Evolutionary conservation across 30 jellyfish, hydroid and myxozoan genomes (phyloP).

Genomic region (Nemopilema nomurai): DNA sequence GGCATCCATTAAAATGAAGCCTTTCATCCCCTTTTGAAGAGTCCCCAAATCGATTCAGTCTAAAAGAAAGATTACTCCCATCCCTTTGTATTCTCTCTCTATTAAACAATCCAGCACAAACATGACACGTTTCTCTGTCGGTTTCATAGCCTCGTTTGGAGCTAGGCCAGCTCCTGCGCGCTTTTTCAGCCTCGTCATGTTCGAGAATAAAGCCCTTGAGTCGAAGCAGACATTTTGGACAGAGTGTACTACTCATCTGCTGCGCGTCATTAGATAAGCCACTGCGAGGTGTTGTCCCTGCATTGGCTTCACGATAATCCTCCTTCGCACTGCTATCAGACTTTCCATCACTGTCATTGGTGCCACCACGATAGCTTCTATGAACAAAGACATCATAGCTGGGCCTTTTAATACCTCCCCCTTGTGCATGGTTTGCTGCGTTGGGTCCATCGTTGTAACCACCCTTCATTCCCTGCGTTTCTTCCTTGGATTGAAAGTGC

Average conservation of each 20-base stretch:
- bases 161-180: conserved; percentile 39
- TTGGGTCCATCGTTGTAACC: no score
- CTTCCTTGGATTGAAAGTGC: not conserved
- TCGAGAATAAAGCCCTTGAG: not conserved
- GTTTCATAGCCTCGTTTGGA: conserved; percentile 1
- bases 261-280: not conserved
- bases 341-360: not conserved
- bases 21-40: not conserved
- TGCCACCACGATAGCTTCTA: not conserved
- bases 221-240: not conserved
- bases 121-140: not conserved
- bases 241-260: not conserved
- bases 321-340: not conserved
- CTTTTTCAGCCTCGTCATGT: not conserved
- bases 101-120: conserved; percentile 7
- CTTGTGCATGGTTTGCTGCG: no score
- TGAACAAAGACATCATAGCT: no score
- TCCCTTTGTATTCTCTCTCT: not conserved
- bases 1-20: not conserved
- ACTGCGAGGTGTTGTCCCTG: not conserved
- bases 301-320: not conserved
- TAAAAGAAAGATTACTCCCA: not conserved
- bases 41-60: not conserved
- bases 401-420: no score
- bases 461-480: no score